A percentile compares a stretch with the other conserved stretches of the same genome.
Conservation (phyloP, 2,797 vertebrate species). For the Sebastes reedi region DNA sequence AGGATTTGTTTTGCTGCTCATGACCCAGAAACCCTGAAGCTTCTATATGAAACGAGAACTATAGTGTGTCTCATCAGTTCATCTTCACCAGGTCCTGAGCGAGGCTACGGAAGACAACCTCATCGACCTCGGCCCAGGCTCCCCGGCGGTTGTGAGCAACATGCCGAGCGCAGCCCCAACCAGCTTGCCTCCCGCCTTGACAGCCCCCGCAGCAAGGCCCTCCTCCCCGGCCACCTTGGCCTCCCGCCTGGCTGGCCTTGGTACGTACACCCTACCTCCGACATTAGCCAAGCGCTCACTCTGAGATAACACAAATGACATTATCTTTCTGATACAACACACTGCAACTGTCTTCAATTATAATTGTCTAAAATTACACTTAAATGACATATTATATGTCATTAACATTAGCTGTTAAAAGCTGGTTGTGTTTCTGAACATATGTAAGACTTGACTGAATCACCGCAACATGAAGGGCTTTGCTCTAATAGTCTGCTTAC, state of each 20-base stretch:
- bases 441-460: background rate
- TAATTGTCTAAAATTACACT: background rate
- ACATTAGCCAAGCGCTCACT: background rate
- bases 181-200: slow-evolving; percentile 65
- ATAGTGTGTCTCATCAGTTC: slow-evolving; percentile 15
- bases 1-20: slow-evolving; percentile 27
- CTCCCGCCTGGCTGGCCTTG: slow-evolving; percentile 93
- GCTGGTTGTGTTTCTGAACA: background rate
- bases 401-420: background rate
- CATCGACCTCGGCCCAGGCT: slow-evolving; percentile 97
- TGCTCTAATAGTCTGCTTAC: background rate
- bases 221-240: slow-evolving; percentile 85
- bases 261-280: slow-evolving; percentile 74
- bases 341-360: background rate
- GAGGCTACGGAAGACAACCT: slow-evolving; percentile 97
- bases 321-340: background rate
- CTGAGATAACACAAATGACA: rapidly evolving
- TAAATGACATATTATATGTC: rapidly evolving
- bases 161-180: slow-evolving; percentile 83
- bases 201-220: slow-evolving; percentile 63
- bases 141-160: slow-evolving; percentile 97
- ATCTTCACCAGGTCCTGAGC: slow-evolving; percentile 86
- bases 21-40: slow-evolving; percentile 1
- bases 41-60: background rate
- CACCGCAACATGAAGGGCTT: background rate